Evolutionary conservation across 2,888 invertebrate genomes (phyloP).

Genomic region (Metacarcinus magister): DNA sequence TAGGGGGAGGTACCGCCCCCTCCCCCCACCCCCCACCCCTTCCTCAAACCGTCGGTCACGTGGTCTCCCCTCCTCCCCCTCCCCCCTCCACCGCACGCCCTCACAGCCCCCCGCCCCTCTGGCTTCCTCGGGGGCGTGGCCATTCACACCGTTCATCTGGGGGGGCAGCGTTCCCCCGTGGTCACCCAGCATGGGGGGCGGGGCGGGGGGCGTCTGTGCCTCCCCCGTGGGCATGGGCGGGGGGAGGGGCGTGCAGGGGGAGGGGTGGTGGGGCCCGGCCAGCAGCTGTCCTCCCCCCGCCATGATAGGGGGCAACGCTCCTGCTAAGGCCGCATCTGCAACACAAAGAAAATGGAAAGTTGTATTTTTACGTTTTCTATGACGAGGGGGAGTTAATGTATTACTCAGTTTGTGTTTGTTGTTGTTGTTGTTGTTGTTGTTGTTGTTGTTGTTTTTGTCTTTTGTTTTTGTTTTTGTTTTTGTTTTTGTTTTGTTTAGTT

Average conservation of each 20-base stretch:
- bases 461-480: too few species aligned
- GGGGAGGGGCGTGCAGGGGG: not conserved
- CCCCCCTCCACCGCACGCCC: not conserved
- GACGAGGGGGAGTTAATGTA: too few species aligned
- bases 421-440: too few species aligned
- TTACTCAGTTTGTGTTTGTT: too few species aligned
- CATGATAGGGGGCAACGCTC: constrained; percentile 27
- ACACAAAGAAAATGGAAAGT: too few species aligned
- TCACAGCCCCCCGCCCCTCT: not conserved
- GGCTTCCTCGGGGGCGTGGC: not conserved
- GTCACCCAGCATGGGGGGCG: not conserved
- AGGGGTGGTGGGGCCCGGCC: not conserved
- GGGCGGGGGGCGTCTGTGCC: not conserved
- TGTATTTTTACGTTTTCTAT: too few species aligned
- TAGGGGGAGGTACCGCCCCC: not conserved
- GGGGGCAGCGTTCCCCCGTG: not conserved
- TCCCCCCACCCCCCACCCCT: not conserved
- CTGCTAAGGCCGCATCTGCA: constrained; percentile 44
- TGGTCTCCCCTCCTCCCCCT: not conserved
- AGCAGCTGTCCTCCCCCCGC: not conserved
- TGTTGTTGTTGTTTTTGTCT: too few species aligned
- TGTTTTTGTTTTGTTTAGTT: too few species aligned
- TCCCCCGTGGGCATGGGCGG: not conserved
- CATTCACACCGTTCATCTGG: not conserved
- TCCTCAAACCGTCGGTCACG: too few species aligned